Conservation (phyloP, 2,113 vertebrate species). For the Alces alces region DNA sequence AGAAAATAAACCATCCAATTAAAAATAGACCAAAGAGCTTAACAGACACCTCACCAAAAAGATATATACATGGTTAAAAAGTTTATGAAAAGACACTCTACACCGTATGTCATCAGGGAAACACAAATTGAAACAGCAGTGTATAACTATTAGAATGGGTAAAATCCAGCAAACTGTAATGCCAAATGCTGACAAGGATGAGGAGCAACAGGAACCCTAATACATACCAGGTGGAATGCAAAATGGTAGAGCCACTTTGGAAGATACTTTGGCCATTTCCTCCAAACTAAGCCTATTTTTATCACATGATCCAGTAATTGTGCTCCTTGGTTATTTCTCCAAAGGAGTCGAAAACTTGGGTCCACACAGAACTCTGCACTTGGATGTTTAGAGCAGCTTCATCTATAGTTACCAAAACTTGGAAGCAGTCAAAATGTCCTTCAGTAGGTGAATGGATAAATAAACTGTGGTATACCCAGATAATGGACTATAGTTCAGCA, state of each 20-base stretch:
- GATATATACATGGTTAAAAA: background rate
- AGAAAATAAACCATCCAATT: background rate
- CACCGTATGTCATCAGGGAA: background rate
- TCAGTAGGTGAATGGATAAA: background rate
- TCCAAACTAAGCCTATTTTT: background rate
- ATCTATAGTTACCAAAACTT: background rate
- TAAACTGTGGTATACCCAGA: background rate
- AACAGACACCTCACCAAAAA: background rate
- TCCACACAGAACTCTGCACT: background rate
- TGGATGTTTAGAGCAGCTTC: background rate
- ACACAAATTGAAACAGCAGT: background rate
- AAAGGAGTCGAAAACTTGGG: background rate
- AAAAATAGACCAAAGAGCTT: background rate
- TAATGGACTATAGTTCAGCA: no score
- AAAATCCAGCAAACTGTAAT: background rate
- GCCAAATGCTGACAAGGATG: background rate
- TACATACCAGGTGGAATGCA: background rate
- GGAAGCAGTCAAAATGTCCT: background rate
- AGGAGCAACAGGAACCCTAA: background rate
- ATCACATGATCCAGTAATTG: background rate
- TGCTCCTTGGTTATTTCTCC: background rate
- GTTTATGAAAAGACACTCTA: background rate
- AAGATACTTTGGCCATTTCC: background rate
- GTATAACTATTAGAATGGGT: background rate
- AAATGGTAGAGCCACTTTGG: background rate